These are phyloP conservation scores for Drosophila robusta DNA, from an alignment of 2,888 invertebrate genomes.

Conservation along the genomic window DNA sequence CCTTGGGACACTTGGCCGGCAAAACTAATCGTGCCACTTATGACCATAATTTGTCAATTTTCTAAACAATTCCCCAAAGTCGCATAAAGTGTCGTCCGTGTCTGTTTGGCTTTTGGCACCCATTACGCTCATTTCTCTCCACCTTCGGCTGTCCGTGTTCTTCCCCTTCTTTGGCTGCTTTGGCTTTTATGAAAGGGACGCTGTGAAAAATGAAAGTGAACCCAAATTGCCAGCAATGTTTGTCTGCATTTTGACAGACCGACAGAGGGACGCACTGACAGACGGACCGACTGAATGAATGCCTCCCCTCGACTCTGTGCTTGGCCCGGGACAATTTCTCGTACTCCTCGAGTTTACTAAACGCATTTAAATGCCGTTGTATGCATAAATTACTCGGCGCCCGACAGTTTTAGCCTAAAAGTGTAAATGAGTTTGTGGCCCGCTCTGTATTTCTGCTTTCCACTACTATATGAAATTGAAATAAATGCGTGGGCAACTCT, in stretches of 20 bases:
- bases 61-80: constrained; percentile 74
- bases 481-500: constrained; percentile 37
- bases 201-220: constrained; percentile 68
- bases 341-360: constrained; percentile 12
- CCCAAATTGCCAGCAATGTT: constrained; percentile 47
- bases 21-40: constrained; percentile 76
- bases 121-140: constrained; percentile 58
- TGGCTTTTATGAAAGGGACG: constrained; percentile 45
- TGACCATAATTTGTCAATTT: constrained; percentile 78
- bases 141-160: background rate
- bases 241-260: constrained; percentile 33
- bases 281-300: constrained; percentile 15
- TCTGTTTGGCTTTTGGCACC: constrained; percentile 71
- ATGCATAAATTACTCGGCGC: constrained; percentile 68
- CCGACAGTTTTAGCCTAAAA: constrained; percentile 55
- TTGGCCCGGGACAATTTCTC: constrained; percentile 10
- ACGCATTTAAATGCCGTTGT: constrained; percentile 67
- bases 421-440: constrained; percentile 63
- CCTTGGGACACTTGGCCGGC: constrained; percentile 53
- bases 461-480: constrained; percentile 47
- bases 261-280: constrained; percentile 6
- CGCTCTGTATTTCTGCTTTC: constrained; percentile 18
- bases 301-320: background rate
- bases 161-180: background rate
- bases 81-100: constrained; percentile 64